phyloP scores from a whole-genome alignment of 2,797 vertebrate species.

The Microctenopoma stevenorrisi region DNA sequence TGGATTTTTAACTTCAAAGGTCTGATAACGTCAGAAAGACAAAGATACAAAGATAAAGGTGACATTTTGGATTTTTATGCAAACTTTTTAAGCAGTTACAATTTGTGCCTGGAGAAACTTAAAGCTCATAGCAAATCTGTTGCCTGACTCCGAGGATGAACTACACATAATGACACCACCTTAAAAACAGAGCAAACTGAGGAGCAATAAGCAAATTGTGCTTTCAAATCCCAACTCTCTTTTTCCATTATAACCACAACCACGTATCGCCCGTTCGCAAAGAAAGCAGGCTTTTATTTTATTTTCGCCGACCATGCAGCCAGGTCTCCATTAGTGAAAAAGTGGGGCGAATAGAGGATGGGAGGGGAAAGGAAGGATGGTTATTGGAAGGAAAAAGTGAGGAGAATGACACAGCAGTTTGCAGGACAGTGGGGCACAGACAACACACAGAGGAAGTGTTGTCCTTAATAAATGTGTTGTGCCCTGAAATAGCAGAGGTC shows the following conservation, averaged over 20 bases:
- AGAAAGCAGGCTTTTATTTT: conserved; percentile 6
- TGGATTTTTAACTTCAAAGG: background rate
- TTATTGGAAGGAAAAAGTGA: conserved; percentile 62
- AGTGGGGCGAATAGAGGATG: conserved; percentile 51
- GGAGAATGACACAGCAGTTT: conserved; percentile 80
- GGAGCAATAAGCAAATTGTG: conserved; percentile 12
- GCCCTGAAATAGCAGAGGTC: conserved; percentile 54
- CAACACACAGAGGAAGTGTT: conserved; percentile 35
- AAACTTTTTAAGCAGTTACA: conserved; percentile 1
- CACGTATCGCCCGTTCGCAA: conserved; percentile 6
- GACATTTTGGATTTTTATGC: background rate
- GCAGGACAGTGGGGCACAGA: conserved; percentile 59
- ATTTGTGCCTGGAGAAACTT: conserved; percentile 12
- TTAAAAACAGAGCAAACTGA: conserved; percentile 3
- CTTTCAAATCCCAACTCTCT: background rate
- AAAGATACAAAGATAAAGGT: background rate
- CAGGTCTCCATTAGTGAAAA: conserved; percentile 49
- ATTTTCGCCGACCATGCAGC: conserved; percentile 8
- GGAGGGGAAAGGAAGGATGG: conserved; percentile 48
- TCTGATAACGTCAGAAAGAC: background rate
- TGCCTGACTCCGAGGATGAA: conserved; percentile 39
- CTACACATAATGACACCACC: conserved; percentile 29
- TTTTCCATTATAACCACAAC: background rate
- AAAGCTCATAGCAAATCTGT: conserved; percentile 33
- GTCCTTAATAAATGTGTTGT: conserved; percentile 63